Conservation (phyloP, 2,797 vertebrate genomes). For the Artibeus jamaicensis region DNA sequence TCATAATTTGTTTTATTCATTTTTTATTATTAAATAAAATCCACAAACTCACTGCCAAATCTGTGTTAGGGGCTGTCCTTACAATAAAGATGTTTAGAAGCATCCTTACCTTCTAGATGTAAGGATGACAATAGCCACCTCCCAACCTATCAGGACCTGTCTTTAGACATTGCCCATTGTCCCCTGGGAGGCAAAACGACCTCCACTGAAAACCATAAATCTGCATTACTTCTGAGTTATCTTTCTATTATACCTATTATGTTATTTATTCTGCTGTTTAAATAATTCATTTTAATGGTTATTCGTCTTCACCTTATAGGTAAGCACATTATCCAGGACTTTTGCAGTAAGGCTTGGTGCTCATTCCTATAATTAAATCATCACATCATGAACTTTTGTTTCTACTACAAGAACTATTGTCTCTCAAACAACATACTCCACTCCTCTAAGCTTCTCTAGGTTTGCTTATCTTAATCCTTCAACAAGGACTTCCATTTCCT, state of each 20-base stretch:
- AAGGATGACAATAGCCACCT: background rate
- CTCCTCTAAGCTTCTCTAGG: background rate
- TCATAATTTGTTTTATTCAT: conserved; percentile 11
- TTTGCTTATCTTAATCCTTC: background rate
- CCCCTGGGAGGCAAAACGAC: background rate
- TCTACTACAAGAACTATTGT: background rate
- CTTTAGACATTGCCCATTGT: background rate
- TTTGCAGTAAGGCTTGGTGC: background rate
- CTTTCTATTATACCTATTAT: background rate
- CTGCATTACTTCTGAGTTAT: background rate
- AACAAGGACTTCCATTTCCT: background rate
- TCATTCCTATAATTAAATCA: background rate
- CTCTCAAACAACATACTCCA: background rate
- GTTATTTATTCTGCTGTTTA: background rate
- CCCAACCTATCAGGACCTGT: background rate
- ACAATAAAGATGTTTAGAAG: background rate
- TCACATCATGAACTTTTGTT: background rate
- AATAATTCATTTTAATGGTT: background rate
- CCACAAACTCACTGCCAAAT: background rate
- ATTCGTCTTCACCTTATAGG: background rate
- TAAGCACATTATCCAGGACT: background rate
- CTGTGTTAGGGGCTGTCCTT: background rate
- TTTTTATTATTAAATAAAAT: conserved; percentile 19
- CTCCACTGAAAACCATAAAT: background rate
- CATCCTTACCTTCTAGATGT: background rate